Percentiles rank a stretch among this genome's conserved stretches.
These are phyloP conservation scores for Caenorhabditis remanei DNA, from an alignment of 1,140 invertebrate genomes.

Conservation along the genomic window DNA sequence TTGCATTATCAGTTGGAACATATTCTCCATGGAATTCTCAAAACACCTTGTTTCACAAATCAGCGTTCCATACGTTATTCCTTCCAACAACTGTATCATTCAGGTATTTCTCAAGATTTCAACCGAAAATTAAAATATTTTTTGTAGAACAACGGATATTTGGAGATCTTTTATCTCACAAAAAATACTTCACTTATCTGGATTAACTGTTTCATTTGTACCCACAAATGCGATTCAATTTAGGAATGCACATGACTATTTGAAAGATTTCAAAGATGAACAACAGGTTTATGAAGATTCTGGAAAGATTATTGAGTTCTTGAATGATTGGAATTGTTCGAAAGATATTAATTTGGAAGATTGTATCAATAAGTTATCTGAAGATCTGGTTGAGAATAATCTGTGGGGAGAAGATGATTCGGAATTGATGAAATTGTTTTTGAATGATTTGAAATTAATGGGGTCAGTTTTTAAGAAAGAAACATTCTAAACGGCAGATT, in stretches of 20 bases:
- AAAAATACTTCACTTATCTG: slow-evolving; percentile 66
- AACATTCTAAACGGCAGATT: slow-evolving; percentile 66
- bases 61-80: slow-evolving; percentile 76
- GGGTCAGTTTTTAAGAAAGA: slow-evolving; percentile 58
- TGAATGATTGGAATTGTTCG: background rate
- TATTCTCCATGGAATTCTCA: slow-evolving; percentile 77
- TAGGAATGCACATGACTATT: slow-evolving; percentile 65
- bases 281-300: slow-evolving; percentile 24
- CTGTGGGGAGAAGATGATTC: slow-evolving; percentile 1
- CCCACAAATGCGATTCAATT: slow-evolving; percentile 64
- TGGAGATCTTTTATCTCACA: slow-evolving; percentile 66
- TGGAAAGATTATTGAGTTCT: background rate
- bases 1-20: slow-evolving; percentile 67
- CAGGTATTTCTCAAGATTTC: slow-evolving; percentile 70
- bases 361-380: background rate
- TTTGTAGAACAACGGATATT: slow-evolving; percentile 64
- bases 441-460: background rate
- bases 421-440: background rate
- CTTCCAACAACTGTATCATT: slow-evolving; percentile 69
- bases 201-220: slow-evolving; percentile 60
- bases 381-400: background rate
- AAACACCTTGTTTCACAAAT: slow-evolving; percentile 76
- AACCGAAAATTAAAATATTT: slow-evolving; percentile 72
- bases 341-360: background rate
- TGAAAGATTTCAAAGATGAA: slow-evolving; percentile 65